Percentiles rank a stretch among this genome's conserved stretches.
phyloP scores from a whole-genome alignment of 2,797 vertebrate genomes.

The Spheniscus humboldti region DNA sequence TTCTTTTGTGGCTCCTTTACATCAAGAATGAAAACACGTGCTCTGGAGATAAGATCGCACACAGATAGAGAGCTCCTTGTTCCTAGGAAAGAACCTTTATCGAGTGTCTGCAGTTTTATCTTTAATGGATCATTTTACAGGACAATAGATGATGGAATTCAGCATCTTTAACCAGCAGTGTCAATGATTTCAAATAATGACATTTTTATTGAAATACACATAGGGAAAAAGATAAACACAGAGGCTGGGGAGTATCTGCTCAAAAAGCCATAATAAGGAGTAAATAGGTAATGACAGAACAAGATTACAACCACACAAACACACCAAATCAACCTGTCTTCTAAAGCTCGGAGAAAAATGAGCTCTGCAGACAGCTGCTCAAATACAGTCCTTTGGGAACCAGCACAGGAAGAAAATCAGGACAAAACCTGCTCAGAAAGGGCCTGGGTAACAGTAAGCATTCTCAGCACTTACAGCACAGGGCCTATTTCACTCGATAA shows the following conservation, averaged over 20 bases:
- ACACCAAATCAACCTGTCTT: background rate
- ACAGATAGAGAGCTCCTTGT: background rate
- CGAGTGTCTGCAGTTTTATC: slow-evolving; percentile 24
- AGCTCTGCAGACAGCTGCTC: background rate
- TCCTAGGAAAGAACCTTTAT: background rate
- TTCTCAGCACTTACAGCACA: background rate
- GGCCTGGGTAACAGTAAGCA: background rate
- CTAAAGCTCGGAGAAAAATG: background rate
- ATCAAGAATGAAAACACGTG: background rate
- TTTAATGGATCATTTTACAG: slow-evolving; percentile 43
- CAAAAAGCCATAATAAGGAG: slow-evolving; percentile 17
- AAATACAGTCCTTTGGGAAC: background rate
- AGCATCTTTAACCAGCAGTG: slow-evolving; percentile 26
- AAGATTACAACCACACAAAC: background rate
- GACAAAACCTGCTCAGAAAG: background rate
- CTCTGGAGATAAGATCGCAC: slow-evolving; percentile 1
- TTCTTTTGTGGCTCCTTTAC: background rate
- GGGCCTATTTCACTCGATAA: rapidly evolving
- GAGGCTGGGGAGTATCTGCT: background rate
- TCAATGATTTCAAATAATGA: slow-evolving; percentile 55
- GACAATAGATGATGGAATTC: slow-evolving; percentile 27
- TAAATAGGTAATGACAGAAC: slow-evolving; percentile 44
- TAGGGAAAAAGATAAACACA: slow-evolving; percentile 27
- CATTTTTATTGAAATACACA: slow-evolving; percentile 51
- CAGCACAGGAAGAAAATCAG: background rate